Percentiles rank a stretch among this genome's conserved stretches.
phyloP scores from a whole-genome alignment of 2,113 vertebrate genomes.

The Clarias macrocephalus region DNA sequence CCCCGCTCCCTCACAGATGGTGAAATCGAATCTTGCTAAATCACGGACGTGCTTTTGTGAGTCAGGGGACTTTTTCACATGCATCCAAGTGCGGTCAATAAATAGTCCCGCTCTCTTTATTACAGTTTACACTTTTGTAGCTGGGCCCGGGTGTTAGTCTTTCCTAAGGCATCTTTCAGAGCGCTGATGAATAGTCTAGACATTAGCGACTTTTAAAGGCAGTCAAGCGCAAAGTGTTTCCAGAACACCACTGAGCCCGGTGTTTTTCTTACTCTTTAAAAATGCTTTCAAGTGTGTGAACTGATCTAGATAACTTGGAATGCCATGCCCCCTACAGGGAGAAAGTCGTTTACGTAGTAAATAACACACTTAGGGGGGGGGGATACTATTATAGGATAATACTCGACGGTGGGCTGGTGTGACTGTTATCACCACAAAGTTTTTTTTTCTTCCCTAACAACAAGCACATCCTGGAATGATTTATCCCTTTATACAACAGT shows the following conservation, averaged over 20 bases:
- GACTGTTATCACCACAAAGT: not conserved
- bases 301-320: conserved; percentile 1
- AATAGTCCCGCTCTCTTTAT: conserved; percentile 40
- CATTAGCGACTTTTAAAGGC: conserved; percentile 21
- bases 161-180: conserved; percentile 6
- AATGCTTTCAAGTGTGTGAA: conserved; percentile 15
- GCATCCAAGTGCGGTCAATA: conserved; percentile 54
- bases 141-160: conserved; percentile 9
- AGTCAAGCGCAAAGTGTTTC: not conserved
- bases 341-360: not conserved
- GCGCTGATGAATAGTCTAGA: conserved; percentile 11
- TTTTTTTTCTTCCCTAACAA: not conserved
- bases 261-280: not conserved
- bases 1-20: conserved; percentile 52
- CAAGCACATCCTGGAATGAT: not conserved
- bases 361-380: not conserved
- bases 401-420: not conserved
- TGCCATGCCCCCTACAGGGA: not conserved
- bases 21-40: conserved; percentile 63
- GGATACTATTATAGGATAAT: not conserved
- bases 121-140: conserved; percentile 35
- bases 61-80: conserved; percentile 39
- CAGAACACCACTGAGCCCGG: not conserved
- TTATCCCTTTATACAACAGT: not conserved
- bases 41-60: conserved; percentile 52